Base-by-base conservation (phyloP, 2,113 vertebrate species). In the Orthonyx spaldingii region DNA sequence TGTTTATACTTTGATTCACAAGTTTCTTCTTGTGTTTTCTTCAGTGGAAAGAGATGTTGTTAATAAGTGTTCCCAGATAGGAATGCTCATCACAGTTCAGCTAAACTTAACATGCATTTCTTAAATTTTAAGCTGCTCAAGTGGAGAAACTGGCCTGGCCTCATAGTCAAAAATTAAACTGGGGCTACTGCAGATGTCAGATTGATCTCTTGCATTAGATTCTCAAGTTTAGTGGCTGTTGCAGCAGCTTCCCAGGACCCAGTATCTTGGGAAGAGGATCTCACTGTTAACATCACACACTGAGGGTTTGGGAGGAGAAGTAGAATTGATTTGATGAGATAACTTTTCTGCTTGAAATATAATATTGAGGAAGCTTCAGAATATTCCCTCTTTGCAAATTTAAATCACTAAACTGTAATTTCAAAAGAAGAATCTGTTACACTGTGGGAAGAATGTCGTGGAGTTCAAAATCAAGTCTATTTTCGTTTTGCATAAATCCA, bases 11-110 rank as follows among this genome's bases (percentile, higher is more conserved):
- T 74, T 57, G 39, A 81, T 94, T 87, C 80, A 85, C 69, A 88
- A 74, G 32, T 80, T 95, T 90, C 66, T 88, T 90, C 44, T 82
- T 64, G 24, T 85, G 42, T 86, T 93, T 76, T 89, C 55, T 77
- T 89, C 35, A 77, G 80, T 76, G 33, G 53, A 68, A 69, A 60
- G 81, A 66, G 53, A 35, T 66, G 63, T 46, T 84, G 16, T 79
- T 91, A 91, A 87, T 81, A 84, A 90, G 66, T 55, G 75, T 86
- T 96, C 91, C 74, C 86, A 95, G 61, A 70, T 9, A 95, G 55
- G 71, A 92, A 22, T 80, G 55, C 42, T 80, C 68, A 66, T 86
- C 65, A 22, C 82, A 94, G 39, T n/a, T 71, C 55, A 57, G 56
- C 92, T 87, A 10, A 82, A 66, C 30, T 88, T 92, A 83, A 57